Evolutionary conservation across 2,113 vertebrate genomes (phyloP), one percentile per base, ranked within the genome.

Genomic region (Eulemur rufifrons): DNA sequence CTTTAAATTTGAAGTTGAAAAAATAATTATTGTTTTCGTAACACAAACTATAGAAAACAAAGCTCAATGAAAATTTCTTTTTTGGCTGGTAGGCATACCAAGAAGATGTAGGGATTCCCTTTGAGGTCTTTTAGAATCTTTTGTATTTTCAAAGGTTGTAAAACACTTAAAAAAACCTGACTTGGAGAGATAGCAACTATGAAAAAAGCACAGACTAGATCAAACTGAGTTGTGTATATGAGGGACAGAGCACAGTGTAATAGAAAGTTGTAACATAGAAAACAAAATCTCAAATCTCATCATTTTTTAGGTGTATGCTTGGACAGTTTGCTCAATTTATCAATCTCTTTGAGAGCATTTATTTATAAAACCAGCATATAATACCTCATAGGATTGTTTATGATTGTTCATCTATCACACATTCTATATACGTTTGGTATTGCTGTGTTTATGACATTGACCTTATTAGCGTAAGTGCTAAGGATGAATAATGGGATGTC

Each of bases 371-470:
- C 23, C 34, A 77, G 23, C 9, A 10, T 85, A 21, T 89, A 85
- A 86, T 87, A 68, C 14, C 3, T 59, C 12, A 52, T 82, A 39
- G 29, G 32, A 59, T 77, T 61, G 1, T 85, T 85, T 93, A 56
- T 92, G 77, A 66, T 85, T 69, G 12, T 85, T 85, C 45, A 47
- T 93, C 47, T 77, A 92, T 32, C 34, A 91, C 23, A 69, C 18
- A n/a, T 34, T 11, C 47, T 84, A 14, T 45, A 82, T 74, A 27
- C 71, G 71, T 91, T 97, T 86, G 73, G 52, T 82, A 66, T 47
- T 91, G 68, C 56, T 92, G 34, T 94, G 27, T 94, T 93, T 90
- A 39, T 82, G 47, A 83, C 42, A 66, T 56, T 92, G 80, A 73
- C 21, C 34, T 71, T 93, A 73, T 37, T 80, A 93, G 27, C 23